A percentile compares a stretch with the other conserved stretches of the same genome.
phyloP scores from a whole-genome alignment of 2,888 invertebrate species.

The Tupiocoris notatus region DNA sequence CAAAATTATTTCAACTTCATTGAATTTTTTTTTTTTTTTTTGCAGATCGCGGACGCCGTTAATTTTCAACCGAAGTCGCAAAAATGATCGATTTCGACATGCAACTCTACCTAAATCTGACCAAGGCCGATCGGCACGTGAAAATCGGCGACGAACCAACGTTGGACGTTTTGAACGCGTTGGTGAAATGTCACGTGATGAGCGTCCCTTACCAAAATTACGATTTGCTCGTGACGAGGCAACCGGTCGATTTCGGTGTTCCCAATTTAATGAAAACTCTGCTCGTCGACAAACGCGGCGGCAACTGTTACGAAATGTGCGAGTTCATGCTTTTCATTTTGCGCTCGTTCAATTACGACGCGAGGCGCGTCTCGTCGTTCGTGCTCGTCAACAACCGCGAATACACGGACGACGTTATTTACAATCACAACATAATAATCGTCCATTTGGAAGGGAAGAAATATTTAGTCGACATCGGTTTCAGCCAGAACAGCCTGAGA shows the following conservation, averaged over 20 bases:
- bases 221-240: constrained; percentile 4
- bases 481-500: constrained; percentile 8
- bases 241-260: background rate
- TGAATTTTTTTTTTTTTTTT: background rate
- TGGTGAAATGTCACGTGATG: constrained; percentile 8
- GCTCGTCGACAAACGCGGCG: constrained; percentile 7
- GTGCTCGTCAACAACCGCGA: constrained; percentile 2
- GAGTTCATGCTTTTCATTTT: constrained; percentile 9
- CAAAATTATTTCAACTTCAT: background rate
- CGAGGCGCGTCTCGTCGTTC: background rate
- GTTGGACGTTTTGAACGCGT: background rate
- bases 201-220: constrained; percentile 13
- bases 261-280: background rate
- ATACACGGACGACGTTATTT: constrained; percentile 16
- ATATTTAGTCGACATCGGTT: constrained; percentile 5
- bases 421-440: constrained; percentile 7
- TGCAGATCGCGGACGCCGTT: background rate
- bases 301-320: constrained; percentile 15
- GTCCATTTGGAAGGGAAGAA: constrained; percentile 16
- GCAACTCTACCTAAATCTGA: background rate
- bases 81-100: background rate
- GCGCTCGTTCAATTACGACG: constrained; percentile 3
- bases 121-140: background rate
- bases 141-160: background rate
- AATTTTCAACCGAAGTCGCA: background rate